phyloP scores from a whole-genome alignment of 1,140 invertebrate species.

The Cyclina sinensis region DNA sequence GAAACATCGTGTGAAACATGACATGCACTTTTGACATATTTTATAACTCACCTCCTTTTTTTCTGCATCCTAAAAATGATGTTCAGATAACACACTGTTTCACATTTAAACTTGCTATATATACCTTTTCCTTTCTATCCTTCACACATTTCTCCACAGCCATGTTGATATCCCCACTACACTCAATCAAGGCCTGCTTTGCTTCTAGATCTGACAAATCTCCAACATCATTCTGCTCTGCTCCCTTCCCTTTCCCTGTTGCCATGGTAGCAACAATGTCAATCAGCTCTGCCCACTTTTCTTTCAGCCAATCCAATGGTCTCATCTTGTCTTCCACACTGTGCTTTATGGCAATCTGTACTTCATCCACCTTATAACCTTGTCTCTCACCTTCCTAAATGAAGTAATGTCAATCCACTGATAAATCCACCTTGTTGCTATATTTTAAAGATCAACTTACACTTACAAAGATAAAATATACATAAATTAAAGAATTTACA shows the following conservation, averaged over 20 bases:
- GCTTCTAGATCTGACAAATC: slow-evolving; percentile 50
- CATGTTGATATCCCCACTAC: slow-evolving; percentile 16
- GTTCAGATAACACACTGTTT: no score
- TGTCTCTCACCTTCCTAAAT: slow-evolving; percentile 24
- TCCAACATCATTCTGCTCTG: slow-evolving; percentile 50
- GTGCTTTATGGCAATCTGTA: slow-evolving; percentile 31
- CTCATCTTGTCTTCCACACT: background rate
- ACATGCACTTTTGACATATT: no score
- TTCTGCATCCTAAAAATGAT: no score
- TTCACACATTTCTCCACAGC: slow-evolving; percentile 49
- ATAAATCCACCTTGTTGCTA: no score
- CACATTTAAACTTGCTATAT: no score
- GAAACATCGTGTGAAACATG: no score
- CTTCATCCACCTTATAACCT: slow-evolving; percentile 33
- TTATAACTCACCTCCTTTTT: no score
- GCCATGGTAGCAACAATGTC: slow-evolving; percentile 35
- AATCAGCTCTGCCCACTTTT: slow-evolving; percentile 25
- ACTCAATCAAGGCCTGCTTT: slow-evolving; percentile 2
- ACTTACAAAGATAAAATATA: no score
- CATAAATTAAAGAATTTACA: no score
- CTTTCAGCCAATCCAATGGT: slow-evolving; percentile 48
- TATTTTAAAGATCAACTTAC: no score
- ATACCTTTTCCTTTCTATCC: slow-evolving; percentile 57
- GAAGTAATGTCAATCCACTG: background rate
- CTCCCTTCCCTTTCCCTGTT: slow-evolving; percentile 4